Evolutionary conservation across 23 tunicate species (phyloP), one percentile per base, ranked within the genome.

Genomic region (Phallusia fumigata): DNA sequence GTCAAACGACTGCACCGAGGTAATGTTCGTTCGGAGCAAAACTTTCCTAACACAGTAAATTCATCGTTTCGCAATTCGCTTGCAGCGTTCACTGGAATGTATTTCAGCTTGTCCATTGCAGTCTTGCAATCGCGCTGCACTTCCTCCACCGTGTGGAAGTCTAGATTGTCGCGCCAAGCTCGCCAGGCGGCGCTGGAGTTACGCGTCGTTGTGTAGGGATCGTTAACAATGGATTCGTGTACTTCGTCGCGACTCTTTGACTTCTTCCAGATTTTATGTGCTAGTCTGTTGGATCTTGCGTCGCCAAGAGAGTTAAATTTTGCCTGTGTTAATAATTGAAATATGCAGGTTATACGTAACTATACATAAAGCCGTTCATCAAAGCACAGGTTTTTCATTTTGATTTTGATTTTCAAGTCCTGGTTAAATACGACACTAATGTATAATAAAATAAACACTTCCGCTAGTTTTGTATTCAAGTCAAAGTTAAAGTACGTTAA

Each of bases 131-230:
- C 81, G 15, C 65, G 33, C 31, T 81, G 84, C 77, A 81, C 84
- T 30, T 65, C 30, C 77, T 31, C 76, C 84, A 81, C 76, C 77
- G 22, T 32, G 52, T 36, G 84, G 77, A 35, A 36, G 32, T 34
- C 52, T 30, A 81, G 33, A 19, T 32, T 32, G 24, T 30, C 30
- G 18, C 26, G 19, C 84, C 84, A 81, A 16, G 32, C 64, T 52
- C 77, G 35, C 84, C 84, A 81, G 84, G 32, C 65, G 84, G 84
- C 84, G 51, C 74, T 81, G 32, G 84, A 81, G 77, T 81, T 81
- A 33, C 84, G 84, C 76, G 77, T 81, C 31, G 84, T 81, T 34
- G 84, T 65, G 30, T 81, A 81, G 0, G 84, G 84, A 30, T 81
- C 84, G 53, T 81, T 81, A 2, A 77, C 6, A 77, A 77, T 45